Base-by-base conservation (phyloP, 2,113 vertebrate genomes). In the Epinephelus moara region DNA sequence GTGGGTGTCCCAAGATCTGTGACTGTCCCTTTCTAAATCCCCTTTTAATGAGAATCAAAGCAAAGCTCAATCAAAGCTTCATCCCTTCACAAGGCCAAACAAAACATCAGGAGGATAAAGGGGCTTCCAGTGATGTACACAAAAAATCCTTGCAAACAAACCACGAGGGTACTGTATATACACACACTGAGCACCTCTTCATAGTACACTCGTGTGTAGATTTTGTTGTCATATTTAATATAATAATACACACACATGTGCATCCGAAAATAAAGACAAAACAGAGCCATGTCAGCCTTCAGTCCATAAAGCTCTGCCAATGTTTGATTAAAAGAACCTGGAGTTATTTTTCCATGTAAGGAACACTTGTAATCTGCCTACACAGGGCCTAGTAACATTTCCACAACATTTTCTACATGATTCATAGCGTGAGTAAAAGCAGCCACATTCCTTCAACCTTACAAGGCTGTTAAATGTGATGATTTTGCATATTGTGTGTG, bases 31-130 rank as follows among this genome's bases (percentile, higher is more conserved):
- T 70, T 55, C 49, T 72, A 76, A 85, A 90, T 81, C 84, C 77
- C 45, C 21, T 80, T 87, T 87, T 90, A 82, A 85, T 87, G 85
- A 89, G 75, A 89, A 67, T 78, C 70, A 79, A 84, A 89, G 69
- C 60, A 60, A 61, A 55, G 40, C 55, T 59, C 56, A 75, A 27
- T 71, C 23, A 60, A 64, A 80, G 71, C 53, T 66, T 72, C 18
- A 63, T 50, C 53, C 49, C 60, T n/a, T 77, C 64, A 69, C 63
- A 25, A 75, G 60, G 71, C 68, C 61, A 78, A 86, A 42, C 55
- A 45, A 74, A 85, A 76, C 79, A 75, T 55, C 17, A 45, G 47
- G 17, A 70, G 56, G 57, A 66, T 56, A 37, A 50, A 52, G 45
- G 25, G 25, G 30, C 45, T 27, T 27, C 42, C 37, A 59, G 5